phyloP scores from a whole-genome alignment of 2,113 vertebrate species.

The Gymnocephalus cernua region DNA sequence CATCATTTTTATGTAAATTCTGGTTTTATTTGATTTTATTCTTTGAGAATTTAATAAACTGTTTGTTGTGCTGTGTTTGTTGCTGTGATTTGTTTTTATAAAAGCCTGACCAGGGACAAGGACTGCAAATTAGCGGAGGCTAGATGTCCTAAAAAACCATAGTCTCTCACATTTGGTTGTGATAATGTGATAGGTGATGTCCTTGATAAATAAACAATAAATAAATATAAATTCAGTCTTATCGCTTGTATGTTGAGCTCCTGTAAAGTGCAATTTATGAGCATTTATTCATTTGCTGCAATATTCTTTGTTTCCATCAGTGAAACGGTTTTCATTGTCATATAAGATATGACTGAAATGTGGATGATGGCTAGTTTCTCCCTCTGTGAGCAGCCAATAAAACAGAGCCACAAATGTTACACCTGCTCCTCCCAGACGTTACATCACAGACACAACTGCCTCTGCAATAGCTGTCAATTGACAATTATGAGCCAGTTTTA shows the following conservation, averaged over 20 bases:
- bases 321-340: not conserved
- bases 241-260: not conserved
- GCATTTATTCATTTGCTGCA: conserved; percentile 38
- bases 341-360: not conserved
- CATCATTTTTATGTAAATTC: too few relatives aligned
- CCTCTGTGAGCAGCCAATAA: conserved; percentile 9
- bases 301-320: conserved; percentile 3
- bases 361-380: not conserved
- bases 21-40: too few relatives aligned
- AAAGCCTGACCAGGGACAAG: too few relatives aligned
- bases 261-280: conserved; percentile 38
- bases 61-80: too few relatives aligned
- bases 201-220: too few relatives aligned
- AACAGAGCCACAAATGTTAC: not conserved
- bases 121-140: too few relatives aligned
- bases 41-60: too few relatives aligned
- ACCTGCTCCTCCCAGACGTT: conserved; percentile 5
- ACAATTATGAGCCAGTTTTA: conserved; percentile 3
- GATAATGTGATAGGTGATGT: too few relatives aligned
- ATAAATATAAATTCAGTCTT: not conserved
- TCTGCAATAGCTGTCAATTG: not conserved
- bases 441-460: not conserved
- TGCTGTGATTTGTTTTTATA: too few relatives aligned
- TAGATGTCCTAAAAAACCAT: too few relatives aligned
- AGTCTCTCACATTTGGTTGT: too few relatives aligned